Conservation (phyloP, 1,140 invertebrate species). For the Drosophila nikananu region DNA sequence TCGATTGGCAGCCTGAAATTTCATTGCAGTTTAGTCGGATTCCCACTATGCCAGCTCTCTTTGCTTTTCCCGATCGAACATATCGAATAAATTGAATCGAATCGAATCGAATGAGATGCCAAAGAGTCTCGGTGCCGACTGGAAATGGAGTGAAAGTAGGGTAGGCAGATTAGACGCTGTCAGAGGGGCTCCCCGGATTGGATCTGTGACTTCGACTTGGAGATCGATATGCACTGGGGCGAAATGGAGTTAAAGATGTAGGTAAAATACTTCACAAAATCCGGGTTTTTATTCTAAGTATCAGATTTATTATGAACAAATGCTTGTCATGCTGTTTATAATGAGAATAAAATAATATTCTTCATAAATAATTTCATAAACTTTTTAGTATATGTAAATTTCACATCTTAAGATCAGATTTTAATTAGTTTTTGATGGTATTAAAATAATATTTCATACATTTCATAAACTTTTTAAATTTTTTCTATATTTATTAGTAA, state of each 20-base stretch:
- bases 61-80: not conserved
- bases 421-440: not conserved
- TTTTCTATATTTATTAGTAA: not conserved
- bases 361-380: not conserved
- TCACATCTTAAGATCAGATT: not conserved
- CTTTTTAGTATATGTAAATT: too few relatives aligned
- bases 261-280: not conserved
- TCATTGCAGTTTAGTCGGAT: conserved; percentile 66
- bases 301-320: not conserved
- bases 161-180: conserved; percentile 77
- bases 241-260: not conserved
- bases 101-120: conserved; percentile 67
- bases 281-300: not conserved
- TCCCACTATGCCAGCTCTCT: not conserved
- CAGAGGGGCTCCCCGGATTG: conserved; percentile 26
- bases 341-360: not conserved
- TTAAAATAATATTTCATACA: not conserved
- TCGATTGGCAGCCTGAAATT: conserved; percentile 66
- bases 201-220: conserved; percentile 22
- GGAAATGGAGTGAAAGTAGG: conserved; percentile 83
- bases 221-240: conserved; percentile 7
- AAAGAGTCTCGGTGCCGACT: conserved; percentile 64
- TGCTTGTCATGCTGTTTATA: not conserved
- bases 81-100: conserved; percentile 81
- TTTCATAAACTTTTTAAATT: rapidly evolving